Base-by-base conservation (phyloP, 2,113 vertebrate species). In the Thalassoma bifasciatum region DNA sequence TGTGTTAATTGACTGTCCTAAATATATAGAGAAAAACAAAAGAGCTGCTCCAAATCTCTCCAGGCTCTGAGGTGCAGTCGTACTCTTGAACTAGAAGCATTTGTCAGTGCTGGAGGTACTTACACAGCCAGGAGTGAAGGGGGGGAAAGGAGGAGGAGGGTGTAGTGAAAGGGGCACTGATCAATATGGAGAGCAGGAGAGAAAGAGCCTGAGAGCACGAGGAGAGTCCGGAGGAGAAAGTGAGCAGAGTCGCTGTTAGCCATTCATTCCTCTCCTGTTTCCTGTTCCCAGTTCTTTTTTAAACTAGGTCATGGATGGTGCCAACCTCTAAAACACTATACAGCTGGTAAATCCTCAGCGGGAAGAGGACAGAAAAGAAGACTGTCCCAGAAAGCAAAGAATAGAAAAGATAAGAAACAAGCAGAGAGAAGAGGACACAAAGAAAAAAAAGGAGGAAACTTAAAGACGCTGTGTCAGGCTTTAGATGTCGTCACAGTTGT, bases 291-390 rank as follows among this genome's bases (percentile, higher is more conserved):
- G 82, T 75, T 88, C 69, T 79, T 30, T 77, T 77, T 91, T 89
- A 79, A 91, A 93, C 49, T 89, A 56, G 90, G 90, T 90, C 90
- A 90, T 60, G 63, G 71, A 89, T 85, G 66, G 72, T 87, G 76
- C 77, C 81, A 86, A 79, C 66, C 69, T 76, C 64, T 70, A 75
- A 67, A 83, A 85, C 58, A 52, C 66, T 59, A 81, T 61, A 68
- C 81, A 74, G 85, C 82, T 79, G 82, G 75, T 67, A 66, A 42
- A 26, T 77, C 72, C 81, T 59, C 50, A 46, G 81, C 89, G 76
- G 77, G 54, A 44, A 63, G 26, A 66, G 54, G 44, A 64, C 42
- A 71, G 62, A 66, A 64, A 70, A 49, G 22, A 77, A 70, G 66
- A 62, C 42, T 77, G 83, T 66, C 79, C 72, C 75, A 80, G 70